phyloP scores from a whole-genome alignment of 2,888 invertebrate genomes.

The Eupithecia exiguata region DNA sequence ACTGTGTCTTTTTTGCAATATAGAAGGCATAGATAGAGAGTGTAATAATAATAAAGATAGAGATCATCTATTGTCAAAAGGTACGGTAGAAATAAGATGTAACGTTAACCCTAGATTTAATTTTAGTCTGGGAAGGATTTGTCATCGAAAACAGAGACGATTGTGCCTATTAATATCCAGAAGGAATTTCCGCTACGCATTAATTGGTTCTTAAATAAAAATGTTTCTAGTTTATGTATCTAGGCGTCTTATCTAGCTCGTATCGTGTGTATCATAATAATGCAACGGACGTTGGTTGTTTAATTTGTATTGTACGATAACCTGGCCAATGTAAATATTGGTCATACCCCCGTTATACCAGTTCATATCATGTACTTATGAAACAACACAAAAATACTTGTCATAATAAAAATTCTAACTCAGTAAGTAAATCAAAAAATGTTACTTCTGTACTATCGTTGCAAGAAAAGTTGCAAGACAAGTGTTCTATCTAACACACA shows the following conservation, averaged over 20 bases:
- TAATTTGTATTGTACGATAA: slow-evolving; percentile 1
- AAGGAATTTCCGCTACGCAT: slow-evolving; percentile 20
- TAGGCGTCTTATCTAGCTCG: neutral
- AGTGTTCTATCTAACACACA: neutral
- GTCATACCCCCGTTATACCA: neutral
- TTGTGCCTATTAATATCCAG: neutral
- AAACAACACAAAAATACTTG: neutral
- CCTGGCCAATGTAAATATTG: slow-evolving; percentile 1
- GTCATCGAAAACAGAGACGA: slow-evolving; percentile 16
- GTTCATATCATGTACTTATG: neutral
- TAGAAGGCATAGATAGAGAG: neutral
- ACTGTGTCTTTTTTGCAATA: neutral
- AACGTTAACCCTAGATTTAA: neutral
- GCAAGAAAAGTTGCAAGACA: neutral
- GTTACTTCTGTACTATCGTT: neutral
- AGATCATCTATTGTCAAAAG: too few species aligned
- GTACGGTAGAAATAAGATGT: neutral
- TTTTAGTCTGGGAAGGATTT: slow-evolving; percentile 7
- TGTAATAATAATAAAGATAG: too few species aligned
- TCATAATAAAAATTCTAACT: too few species aligned
- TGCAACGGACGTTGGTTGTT: slow-evolving; percentile 3
- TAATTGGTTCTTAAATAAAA: slow-evolving; percentile 11
- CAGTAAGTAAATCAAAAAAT: neutral
- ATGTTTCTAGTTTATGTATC: neutral
- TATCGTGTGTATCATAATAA: neutral